These are phyloP conservation scores for Daphoenositta chrysoptera DNA, from an alignment of 2,113 vertebrate genomes.

Conservation along the genomic window DNA sequence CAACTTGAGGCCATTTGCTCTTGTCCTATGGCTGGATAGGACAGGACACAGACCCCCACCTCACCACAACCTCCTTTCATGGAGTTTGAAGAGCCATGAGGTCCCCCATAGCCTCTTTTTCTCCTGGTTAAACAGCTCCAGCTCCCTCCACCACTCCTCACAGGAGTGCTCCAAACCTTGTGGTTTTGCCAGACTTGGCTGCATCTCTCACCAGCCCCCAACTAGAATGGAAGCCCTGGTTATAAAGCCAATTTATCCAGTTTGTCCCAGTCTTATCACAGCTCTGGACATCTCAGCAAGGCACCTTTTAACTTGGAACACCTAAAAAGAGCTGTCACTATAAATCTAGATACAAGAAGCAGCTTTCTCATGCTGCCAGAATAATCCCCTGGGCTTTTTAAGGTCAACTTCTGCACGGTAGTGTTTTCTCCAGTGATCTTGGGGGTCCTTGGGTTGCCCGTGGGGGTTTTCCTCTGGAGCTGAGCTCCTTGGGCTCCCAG, in stretches of 20 bases:
- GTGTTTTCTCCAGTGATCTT: rapidly evolving
- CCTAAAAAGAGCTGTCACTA: neutral
- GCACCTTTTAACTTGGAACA: neutral
- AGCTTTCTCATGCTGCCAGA: neutral
- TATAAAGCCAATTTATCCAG: neutral
- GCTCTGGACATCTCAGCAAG: neutral
- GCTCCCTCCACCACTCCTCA: neutral
- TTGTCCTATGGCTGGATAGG: neutral
- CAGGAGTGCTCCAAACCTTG: neutral
- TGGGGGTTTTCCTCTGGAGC: neutral
- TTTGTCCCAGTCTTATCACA: neutral
- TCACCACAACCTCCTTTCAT: neutral
- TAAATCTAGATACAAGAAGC: neutral
- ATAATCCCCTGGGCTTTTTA: neutral
- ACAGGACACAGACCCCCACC: neutral
- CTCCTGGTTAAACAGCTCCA: neutral
- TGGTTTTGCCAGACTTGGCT: neutral
- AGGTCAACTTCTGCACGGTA: neutral
- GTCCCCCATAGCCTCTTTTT: neutral
- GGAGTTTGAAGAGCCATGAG: neutral
- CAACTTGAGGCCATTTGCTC: neutral
- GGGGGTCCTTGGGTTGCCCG: neutral
- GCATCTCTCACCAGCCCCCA: neutral
- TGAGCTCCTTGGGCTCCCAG: neutral
- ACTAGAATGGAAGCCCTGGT: neutral